A percentile compares a stretch with the other conserved stretches of the same genome.
Conservation (phyloP, 2,888 invertebrate species). For the Tolmerus cingulatus region DNA sequence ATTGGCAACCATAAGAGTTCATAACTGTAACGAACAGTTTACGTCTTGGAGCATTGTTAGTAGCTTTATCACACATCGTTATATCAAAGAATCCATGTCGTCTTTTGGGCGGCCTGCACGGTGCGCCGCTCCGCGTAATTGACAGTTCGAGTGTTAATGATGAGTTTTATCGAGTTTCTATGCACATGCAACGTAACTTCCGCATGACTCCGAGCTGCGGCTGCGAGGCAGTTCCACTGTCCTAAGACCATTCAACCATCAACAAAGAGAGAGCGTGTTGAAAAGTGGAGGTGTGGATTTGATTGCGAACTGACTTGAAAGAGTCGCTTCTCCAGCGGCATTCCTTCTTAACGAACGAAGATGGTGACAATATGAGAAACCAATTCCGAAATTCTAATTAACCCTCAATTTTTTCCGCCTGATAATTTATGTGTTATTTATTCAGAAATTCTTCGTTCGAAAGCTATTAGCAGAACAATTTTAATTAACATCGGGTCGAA, state of each 20-base stretch:
- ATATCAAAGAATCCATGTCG: neutral
- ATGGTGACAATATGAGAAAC: constrained; percentile 1
- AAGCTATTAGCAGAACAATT: constrained; percentile 1
- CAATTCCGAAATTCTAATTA: constrained; percentile 22
- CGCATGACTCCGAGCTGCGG: neutral
- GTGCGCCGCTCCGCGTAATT: neutral
- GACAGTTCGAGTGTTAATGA: constrained; percentile 16
- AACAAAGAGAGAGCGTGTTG: neutral
- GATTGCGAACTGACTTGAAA: neutral
- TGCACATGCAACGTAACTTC: constrained; percentile 7
- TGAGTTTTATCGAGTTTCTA: constrained; percentile 14
- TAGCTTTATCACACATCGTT: constrained; percentile 9
- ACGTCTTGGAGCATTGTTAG: neutral
- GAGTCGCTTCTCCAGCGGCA: neutral
- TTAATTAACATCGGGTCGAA: neutral
- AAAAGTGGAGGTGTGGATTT: neutral
- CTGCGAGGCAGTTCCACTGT: neutral
- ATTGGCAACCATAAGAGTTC: neutral
- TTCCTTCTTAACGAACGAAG: neutral
- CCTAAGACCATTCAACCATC: neutral
- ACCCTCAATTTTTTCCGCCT: neutral
- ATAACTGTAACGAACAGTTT: neutral
- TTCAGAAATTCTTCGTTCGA: neutral
- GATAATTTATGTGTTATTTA: constrained; percentile 9
- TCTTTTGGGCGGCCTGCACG: neutral